Evolutionary conservation across 2,888 invertebrate genomes (phyloP).

Genomic region (Molanna angustata): DNA sequence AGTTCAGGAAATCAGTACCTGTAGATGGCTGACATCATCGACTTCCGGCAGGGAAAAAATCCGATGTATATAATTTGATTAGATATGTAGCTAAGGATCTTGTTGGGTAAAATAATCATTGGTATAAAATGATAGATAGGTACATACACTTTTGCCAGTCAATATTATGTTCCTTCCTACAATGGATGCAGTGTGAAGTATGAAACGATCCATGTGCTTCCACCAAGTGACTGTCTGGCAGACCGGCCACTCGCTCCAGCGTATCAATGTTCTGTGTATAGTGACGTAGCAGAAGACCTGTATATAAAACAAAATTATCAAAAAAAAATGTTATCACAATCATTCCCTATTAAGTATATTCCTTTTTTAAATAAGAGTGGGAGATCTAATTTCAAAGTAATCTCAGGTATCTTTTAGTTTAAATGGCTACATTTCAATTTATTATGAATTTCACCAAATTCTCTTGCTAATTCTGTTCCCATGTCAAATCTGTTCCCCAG

Average conservation of each 20-base stretch:
- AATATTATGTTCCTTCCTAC: constrained; percentile 67
- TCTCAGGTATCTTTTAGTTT: no score
- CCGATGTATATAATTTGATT: not conserved
- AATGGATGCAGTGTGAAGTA: constrained; percentile 81
- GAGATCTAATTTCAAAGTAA: no score
- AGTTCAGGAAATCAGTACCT: no score
- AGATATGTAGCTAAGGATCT: not conserved
- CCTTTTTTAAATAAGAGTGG: no score
- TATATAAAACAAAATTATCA: no score
- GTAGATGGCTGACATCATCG: no score
- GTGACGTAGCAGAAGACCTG: constrained; percentile 65
- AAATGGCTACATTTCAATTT: no score
- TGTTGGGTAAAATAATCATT: not conserved
- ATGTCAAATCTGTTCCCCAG: no score
- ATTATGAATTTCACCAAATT: no score
- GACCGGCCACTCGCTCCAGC: constrained; percentile 79
- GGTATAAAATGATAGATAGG: not conserved
- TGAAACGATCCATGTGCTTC: constrained; percentile 95
- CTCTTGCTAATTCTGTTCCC: no score
- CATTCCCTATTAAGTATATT: no score
- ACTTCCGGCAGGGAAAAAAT: no score
- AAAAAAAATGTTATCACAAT: not conserved
- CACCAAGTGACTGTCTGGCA: constrained; percentile 80
- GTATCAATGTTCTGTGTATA: constrained; percentile 95
- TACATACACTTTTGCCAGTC: constrained; percentile 79